phyloP scores from a whole-genome alignment of 2,113 vertebrate genomes.

The Ascaphus truei region DNA sequence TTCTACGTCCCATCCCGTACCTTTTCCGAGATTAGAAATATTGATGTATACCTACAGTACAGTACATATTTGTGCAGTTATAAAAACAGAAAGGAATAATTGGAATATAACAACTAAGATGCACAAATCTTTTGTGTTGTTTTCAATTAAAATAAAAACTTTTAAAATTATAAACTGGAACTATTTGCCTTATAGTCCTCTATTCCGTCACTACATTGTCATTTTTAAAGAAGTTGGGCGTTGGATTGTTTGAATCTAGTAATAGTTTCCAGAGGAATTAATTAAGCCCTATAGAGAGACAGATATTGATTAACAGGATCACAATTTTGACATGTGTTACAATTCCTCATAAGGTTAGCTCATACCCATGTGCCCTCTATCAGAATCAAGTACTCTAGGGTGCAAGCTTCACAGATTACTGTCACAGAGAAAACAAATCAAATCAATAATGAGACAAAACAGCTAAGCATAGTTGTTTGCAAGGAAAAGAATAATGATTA shows the following conservation, averaged over 20 bases:
- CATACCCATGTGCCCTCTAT: constrained; percentile 4
- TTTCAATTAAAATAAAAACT: too few species aligned
- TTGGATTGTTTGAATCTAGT: constrained; percentile 13
- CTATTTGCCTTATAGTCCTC: too few species aligned
- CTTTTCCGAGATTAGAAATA: too few species aligned
- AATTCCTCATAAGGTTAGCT: constrained; percentile 23
- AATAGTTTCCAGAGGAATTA: constrained; percentile 29
- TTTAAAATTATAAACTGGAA: too few species aligned
- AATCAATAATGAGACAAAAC: constrained; percentile 17
- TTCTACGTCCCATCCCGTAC: too few species aligned
- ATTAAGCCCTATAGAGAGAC: constrained; percentile 26
- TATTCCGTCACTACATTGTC: constrained; percentile 15
- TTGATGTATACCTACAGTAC: too few species aligned
- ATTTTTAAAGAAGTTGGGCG: constrained; percentile 22
- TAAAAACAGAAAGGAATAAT: too few species aligned
- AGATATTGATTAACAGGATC: constrained; percentile 30
- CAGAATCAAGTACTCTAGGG: constrained; percentile 1
- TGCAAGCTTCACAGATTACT: constrained; percentile 5
- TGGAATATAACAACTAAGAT: too few species aligned
- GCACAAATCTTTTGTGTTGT: too few species aligned
- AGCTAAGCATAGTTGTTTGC: not conserved
- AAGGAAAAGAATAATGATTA: constrained; percentile 3
- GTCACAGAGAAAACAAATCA: constrained; percentile 31
- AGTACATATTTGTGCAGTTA: too few species aligned
- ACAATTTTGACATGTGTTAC: constrained; percentile 29